phyloP scores from a whole-genome alignment of 2,113 vertebrate genomes.

The Entelurus aequoreus region DNA sequence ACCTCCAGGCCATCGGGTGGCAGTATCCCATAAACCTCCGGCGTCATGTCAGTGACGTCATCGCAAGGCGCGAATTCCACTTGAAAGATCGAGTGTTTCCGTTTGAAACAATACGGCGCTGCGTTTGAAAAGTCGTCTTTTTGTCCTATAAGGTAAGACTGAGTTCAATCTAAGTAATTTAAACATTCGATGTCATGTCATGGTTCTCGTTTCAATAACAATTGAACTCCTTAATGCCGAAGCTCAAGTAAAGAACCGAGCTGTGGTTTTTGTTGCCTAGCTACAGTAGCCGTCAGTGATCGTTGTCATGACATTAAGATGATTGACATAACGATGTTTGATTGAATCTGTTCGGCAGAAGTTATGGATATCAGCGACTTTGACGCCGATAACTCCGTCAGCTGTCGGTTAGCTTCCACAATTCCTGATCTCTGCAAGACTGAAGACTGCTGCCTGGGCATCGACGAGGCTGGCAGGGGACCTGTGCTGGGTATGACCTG shows the following conservation, averaged over 20 bases:
- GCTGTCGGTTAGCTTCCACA: constrained; percentile 72
- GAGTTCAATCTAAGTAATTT: no score
- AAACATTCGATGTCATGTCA: no score
- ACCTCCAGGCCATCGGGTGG: constrained; percentile 15
- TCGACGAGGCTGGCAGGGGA: constrained; percentile 87
- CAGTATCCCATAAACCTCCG: not conserved
- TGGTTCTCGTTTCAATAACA: not conserved
- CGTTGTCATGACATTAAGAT: no score
- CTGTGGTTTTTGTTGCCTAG: not conserved
- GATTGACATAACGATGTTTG: no score
- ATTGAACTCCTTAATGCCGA: not conserved
- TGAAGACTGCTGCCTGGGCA: constrained; percentile 81
- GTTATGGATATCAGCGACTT: constrained; percentile 79
- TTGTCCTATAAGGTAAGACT: not conserved
- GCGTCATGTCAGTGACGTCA: constrained; percentile 12
- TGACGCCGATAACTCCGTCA: constrained; percentile 74
- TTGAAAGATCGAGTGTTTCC: not conserved
- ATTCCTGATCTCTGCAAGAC: constrained; percentile 74
- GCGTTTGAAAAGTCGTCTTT: not conserved
- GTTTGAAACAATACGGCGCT: not conserved
- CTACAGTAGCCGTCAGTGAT: not conserved
- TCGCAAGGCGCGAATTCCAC: constrained; percentile 40
- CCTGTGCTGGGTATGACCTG: constrained; percentile 80
- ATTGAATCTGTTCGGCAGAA: not conserved
- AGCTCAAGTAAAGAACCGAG: no score